Percentiles rank a stretch among this genome's conserved stretches.
These are phyloP conservation scores for Siphlonurus alternatus DNA, from an alignment of 2,888 invertebrate genomes.

Conservation along the genomic window DNA sequence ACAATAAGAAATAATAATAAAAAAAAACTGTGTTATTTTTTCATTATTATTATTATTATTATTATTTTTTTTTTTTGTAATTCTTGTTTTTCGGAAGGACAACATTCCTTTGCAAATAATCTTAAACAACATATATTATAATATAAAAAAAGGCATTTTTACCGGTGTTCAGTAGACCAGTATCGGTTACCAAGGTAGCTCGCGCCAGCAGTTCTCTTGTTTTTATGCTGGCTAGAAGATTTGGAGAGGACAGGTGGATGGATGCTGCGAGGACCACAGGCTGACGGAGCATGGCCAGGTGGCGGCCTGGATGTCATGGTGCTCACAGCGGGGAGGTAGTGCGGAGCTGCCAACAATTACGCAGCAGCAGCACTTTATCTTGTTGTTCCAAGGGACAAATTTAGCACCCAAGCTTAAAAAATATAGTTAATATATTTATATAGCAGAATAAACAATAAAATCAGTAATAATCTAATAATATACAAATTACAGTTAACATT, in stretches of 20 bases:
- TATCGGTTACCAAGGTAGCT: background rate
- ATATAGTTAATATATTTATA: too few species aligned
- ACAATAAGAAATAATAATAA: background rate
- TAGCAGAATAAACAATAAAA: too few species aligned
- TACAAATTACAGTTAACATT: too few species aligned
- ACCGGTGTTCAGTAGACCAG: background rate
- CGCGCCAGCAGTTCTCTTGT: background rate
- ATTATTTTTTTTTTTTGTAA: conserved; percentile 4
- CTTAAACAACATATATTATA: background rate
- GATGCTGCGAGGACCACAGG: background rate
- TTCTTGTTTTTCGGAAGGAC: background rate
- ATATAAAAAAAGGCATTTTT: background rate
- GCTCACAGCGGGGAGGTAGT: background rate
- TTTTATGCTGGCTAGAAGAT: background rate
- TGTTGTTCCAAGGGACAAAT: too few species aligned
- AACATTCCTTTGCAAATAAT: background rate
- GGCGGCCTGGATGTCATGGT: background rate
- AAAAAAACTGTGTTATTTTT: too few species aligned
- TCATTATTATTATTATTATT: too few species aligned
- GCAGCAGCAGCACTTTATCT: too few species aligned
- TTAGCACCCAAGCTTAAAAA: too few species aligned
- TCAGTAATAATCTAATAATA: too few species aligned
- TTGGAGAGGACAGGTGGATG: background rate
- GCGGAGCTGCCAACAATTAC: background rate
- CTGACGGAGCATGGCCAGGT: background rate